These are phyloP conservation scores for Kryptolebias ocellatus DNA, from an alignment of 2,797 vertebrate genomes.

Conservation along the genomic window DNA sequence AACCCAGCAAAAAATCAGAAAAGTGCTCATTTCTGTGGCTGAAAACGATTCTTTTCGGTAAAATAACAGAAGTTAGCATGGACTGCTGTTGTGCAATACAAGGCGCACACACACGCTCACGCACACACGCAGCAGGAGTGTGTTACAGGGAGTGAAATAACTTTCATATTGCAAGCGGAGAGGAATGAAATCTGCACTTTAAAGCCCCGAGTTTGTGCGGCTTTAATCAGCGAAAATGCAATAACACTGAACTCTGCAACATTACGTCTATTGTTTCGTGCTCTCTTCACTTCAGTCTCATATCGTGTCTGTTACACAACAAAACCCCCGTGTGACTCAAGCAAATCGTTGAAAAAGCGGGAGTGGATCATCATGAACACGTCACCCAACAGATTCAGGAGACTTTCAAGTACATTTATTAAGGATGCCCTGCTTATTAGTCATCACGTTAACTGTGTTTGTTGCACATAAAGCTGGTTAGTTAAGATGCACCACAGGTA, in stretches of 20 bases:
- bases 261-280: neutral
- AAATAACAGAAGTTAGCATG: neutral
- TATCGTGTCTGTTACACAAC: neutral
- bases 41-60: neutral
- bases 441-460: neutral
- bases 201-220: neutral
- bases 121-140: neutral
- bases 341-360: neutral
- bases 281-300: neutral
- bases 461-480: neutral
- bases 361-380: neutral
- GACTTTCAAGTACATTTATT: neutral
- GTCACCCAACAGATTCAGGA: neutral
- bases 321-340: neutral
- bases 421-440: neutral
- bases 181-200: neutral
- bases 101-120: neutral
- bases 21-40: neutral
- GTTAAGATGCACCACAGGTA: too few species aligned
- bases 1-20: neutral
- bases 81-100: neutral
- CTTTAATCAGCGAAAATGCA: neutral
- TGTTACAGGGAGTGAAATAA: neutral
- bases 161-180: too few species aligned
- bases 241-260: neutral